Evolutionary conservation across 2,888 invertebrate genomes (phyloP), one percentile per base, ranked within the genome.

Genomic region (Tinea pellionella): DNA sequence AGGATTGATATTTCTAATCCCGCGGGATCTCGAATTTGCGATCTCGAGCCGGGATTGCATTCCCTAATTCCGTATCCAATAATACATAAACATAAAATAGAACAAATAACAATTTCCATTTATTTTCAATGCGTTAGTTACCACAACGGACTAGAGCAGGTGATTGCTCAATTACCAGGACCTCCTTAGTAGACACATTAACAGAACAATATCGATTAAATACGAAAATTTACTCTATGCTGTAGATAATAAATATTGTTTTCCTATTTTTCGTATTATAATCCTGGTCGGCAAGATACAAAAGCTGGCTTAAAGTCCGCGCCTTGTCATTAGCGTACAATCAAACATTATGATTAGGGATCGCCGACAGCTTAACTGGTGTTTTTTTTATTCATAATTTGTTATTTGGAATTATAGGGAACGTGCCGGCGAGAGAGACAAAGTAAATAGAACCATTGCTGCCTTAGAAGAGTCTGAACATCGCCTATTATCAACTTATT

Each of bases 161-260:
- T 84, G 81, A 87, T 87, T 87, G 87, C 85, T 87, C 87, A 85
- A 87, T 87, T 85, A 86, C 80, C 73, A 77, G 80, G 86, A 86
- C 86, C 86, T 86, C 85, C 85, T 85, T 85, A 85, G 86, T 80
- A 74, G 85, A 84, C 75, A 73, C 75, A 78, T 75, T 78, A 78
- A 73, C 75, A 73, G 69, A 71, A 67, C 30, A 18, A 37, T 42
- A 7, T 12, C 16, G 9, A 3, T 29, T n/a, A n/a, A 69, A 68
- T 65, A 65, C 64, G 61, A 65, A 66, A 66, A 62, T 66, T 65
- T 67, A 81, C 83, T 77, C 76, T 85, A 85, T 67, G 66, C 65
- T 65, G 63, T 67, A 72, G 65, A 65, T 62, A 69, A 77, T 80
- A 84, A 75, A 77, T 68, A 69, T 75, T 60, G 75, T 74, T 74